These are phyloP conservation scores for Litocranius walleri DNA, from an alignment of 2,113 vertebrate species.

Conservation along the genomic window DNA sequence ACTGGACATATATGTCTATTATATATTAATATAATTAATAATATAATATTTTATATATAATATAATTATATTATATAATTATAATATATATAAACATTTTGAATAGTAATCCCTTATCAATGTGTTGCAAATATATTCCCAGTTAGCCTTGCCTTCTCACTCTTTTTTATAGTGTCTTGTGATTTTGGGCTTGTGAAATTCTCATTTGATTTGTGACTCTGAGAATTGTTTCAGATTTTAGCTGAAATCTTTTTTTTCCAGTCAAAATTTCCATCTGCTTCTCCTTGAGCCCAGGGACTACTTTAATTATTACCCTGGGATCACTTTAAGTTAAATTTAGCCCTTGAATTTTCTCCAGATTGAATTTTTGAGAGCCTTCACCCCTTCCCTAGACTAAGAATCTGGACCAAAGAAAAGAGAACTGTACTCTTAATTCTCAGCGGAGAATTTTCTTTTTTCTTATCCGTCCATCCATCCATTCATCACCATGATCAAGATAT, in stretches of 20 bases:
- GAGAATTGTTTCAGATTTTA: neutral
- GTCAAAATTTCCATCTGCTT: neutral
- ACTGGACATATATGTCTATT: too few species aligned
- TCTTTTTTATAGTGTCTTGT: neutral
- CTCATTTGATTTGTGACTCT: neutral
- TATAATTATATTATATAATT: too few species aligned
- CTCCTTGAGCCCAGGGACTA: neutral
- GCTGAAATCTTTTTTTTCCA: neutral
- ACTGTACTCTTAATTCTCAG: neutral
- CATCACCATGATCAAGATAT: neutral
- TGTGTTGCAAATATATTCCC: neutral
- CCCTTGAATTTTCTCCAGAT: neutral
- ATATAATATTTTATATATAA: too few species aligned
- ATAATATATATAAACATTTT: too few species aligned
- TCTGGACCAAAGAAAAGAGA: neutral
- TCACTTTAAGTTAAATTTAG: neutral
- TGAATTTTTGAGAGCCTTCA: neutral
- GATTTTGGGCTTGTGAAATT: neutral
- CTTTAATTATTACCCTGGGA: neutral
- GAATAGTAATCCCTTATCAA: neutral
- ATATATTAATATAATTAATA: too few species aligned
- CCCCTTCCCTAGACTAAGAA: neutral
- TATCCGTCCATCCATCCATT: neutral
- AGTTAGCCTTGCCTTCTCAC: neutral
- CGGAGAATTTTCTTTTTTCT: neutral